Evolutionary conservation across 2,113 vertebrate species (phyloP).

Genomic region (Nyctibius bracteatus): DNA sequence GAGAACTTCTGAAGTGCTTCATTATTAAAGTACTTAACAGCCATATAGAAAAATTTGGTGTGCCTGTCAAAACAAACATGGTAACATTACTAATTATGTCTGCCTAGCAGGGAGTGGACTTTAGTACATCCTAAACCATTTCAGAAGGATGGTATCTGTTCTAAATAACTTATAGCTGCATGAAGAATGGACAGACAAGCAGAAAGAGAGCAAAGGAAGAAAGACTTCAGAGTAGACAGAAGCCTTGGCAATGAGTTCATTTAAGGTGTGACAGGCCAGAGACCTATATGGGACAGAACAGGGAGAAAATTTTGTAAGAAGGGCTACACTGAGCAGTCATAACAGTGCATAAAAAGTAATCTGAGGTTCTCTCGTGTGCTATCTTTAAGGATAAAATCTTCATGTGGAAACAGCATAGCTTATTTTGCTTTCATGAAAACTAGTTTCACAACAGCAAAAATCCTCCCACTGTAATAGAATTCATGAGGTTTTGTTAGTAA

Average conservation of each 20-base stretch:
- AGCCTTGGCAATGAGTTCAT: neutral
- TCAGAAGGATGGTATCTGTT: neutral
- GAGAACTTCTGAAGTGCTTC: neutral
- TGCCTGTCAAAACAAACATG: neutral
- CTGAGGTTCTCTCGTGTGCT: neutral
- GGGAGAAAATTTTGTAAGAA: neutral
- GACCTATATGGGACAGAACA: neutral
- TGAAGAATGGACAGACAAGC: neutral
- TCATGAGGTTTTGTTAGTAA: neutral
- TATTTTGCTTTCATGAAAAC: neutral
- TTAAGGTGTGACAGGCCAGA: neutral
- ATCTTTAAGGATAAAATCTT: neutral
- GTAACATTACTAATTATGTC: neutral
- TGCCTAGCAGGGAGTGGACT: neutral
- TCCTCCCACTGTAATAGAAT: neutral
- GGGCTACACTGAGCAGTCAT: neutral
- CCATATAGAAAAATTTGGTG: neutral
- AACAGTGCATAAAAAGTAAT: neutral
- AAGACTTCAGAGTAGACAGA: neutral
- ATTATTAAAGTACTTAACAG: neutral
- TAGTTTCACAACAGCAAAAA: neutral
- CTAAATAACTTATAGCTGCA: neutral
- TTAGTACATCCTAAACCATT: neutral
- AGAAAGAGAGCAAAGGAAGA: neutral
- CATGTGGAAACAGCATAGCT: neutral